Conservation (phyloP, 2,113 vertebrate genomes). For the Delphinapterus leucas region DNA sequence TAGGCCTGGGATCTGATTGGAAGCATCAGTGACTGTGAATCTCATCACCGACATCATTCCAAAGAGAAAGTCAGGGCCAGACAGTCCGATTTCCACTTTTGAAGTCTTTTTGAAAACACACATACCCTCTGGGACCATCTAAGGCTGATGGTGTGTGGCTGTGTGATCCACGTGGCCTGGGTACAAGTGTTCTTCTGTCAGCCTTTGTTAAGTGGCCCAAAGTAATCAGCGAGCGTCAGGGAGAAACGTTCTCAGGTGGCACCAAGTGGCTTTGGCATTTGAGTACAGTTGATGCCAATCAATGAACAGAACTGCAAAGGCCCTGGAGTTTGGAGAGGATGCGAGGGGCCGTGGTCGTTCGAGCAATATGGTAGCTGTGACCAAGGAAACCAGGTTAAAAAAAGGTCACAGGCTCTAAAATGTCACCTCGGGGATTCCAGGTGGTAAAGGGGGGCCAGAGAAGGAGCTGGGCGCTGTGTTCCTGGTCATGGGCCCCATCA, state of each 20-base stretch:
- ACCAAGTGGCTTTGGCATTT: neutral
- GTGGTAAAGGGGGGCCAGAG: neutral
- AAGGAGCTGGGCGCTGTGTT: neutral
- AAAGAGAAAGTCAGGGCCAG: neutral
- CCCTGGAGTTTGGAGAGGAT: neutral
- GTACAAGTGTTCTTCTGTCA: accelerated
- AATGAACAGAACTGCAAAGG: neutral
- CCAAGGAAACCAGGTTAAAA: neutral
- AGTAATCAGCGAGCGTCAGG: accelerated
- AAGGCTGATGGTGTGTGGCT: neutral
- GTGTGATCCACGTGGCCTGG: accelerated
- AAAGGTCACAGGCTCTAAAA: neutral
- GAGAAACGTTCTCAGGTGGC: neutral
- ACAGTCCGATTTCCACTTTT: neutral
- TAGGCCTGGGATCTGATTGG: neutral
- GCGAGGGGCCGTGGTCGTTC: accelerated
- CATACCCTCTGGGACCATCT: neutral
- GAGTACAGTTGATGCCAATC: neutral
- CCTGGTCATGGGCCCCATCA: neutral
- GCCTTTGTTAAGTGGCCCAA: neutral
- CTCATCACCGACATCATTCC: neutral
- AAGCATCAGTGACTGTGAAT: neutral
- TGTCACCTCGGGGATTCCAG: neutral
- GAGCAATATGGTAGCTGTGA: too few relatives aligned
- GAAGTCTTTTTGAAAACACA: neutral